Conservation (phyloP, 2,113 vertebrate species). For the Lepisosteus osseus region DNA sequence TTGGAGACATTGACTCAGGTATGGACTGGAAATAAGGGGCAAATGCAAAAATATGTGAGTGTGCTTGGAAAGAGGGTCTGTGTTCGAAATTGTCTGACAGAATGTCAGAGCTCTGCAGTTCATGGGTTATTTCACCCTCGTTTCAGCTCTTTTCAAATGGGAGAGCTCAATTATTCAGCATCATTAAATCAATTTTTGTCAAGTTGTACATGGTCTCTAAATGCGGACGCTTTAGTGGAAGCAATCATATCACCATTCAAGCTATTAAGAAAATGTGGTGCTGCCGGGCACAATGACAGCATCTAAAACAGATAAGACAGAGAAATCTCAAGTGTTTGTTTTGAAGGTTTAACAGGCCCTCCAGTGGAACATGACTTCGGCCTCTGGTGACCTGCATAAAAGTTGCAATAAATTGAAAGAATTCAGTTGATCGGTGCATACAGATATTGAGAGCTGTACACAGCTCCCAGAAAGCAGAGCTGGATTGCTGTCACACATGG, state of each 20-base stretch:
- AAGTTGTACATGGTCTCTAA: not conserved
- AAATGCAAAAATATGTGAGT: not conserved
- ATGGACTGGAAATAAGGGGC: not conserved
- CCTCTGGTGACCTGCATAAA: not conserved
- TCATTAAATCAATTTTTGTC: slow-evolving; percentile 16
- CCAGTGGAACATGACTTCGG: not conserved
- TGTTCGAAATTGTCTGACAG: not conserved
- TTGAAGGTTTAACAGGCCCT: not conserved
- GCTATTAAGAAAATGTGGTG: not conserved
- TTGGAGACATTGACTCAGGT: not conserved
- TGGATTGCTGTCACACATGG: no score
- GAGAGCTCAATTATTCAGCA: slow-evolving; percentile 1
- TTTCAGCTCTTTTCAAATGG: not conserved
- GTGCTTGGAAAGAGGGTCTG: not conserved
- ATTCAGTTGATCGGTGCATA: not conserved
- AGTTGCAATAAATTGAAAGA: not conserved
- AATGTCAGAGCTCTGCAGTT: not conserved
- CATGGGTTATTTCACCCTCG: not conserved
- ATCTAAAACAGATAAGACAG: not conserved
- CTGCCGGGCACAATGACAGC: not conserved
- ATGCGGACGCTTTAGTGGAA: not conserved
- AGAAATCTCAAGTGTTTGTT: no score
- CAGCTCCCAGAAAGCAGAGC: not conserved
- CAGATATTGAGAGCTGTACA: not conserved
- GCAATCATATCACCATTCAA: not conserved